phyloP scores from a whole-genome alignment of 2,113 vertebrate species.

The Galeopterus variegatus region DNA sequence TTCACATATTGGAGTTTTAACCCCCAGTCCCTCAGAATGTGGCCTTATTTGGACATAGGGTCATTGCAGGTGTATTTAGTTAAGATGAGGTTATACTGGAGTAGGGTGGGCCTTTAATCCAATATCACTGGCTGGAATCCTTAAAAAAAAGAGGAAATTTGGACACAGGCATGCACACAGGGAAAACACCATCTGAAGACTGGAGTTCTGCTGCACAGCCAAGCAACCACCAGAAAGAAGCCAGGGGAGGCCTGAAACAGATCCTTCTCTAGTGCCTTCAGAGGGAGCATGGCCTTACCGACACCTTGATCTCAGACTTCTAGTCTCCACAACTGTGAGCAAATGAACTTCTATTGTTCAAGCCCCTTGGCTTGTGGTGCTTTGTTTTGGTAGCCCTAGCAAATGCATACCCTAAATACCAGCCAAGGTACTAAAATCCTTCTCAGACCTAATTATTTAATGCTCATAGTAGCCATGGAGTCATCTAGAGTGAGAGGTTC shows the following conservation, averaged over 20 bases:
- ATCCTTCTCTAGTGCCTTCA: background rate
- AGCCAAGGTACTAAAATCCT: background rate
- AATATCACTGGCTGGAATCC: background rate
- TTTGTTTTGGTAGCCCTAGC: background rate
- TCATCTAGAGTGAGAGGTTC: background rate
- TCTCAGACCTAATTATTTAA: background rate
- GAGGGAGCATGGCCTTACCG: background rate
- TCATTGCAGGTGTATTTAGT: background rate
- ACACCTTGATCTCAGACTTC: background rate
- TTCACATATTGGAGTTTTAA: background rate
- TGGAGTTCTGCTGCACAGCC: background rate
- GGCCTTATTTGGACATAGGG: background rate
- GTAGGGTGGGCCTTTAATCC: background rate
- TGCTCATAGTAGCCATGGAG: too few relatives aligned
- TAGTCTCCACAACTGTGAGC: background rate
- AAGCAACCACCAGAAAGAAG: background rate
- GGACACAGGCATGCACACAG: background rate
- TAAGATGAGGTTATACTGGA: background rate
- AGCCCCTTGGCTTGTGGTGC: background rate
- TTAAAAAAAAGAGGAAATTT: background rate
- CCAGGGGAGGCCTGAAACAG: accelerated
- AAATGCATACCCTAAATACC: background rate
- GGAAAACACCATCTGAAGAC: accelerated
- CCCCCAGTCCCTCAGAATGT: background rate
- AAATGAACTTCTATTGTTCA: accelerated